Evolutionary conservation across 2,888 invertebrate genomes (phyloP).

Genomic region (Dicyrtoma fusca): DNA sequence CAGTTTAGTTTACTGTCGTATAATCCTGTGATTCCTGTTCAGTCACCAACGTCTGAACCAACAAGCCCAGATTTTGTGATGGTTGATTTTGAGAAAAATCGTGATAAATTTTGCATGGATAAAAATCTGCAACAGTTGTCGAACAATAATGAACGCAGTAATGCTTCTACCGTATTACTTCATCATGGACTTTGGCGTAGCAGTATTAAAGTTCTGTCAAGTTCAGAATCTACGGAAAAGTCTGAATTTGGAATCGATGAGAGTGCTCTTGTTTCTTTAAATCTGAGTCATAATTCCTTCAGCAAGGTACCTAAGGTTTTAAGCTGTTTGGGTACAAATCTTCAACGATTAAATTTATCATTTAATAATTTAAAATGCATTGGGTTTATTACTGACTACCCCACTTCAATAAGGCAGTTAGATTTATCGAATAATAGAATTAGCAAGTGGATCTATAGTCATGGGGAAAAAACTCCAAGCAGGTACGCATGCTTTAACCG

Average conservation of each 20-base stretch:
- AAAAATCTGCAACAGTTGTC: conserved; percentile 24
- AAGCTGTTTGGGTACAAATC: conserved; percentile 84
- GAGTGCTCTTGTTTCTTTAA: conserved; percentile 62
- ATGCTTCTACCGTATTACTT: conserved; percentile 12
- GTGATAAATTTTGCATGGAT: conserved; percentile 45
- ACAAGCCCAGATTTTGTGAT: conserved; percentile 55
- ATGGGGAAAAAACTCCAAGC: conserved; percentile 41
- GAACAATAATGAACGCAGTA: background rate
- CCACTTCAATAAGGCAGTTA: conserved; percentile 83
- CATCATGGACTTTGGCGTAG: conserved; percentile 53
- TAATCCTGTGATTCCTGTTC: conserved; percentile 40
- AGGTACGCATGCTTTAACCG: conserved; percentile 47
- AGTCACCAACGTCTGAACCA: conserved; percentile 34
- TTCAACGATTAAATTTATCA: conserved; percentile 86
- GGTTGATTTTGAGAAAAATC: conserved; percentile 52
- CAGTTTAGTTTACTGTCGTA: conserved; percentile 54
- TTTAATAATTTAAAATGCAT: conserved; percentile 74
- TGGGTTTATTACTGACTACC: conserved; percentile 88
- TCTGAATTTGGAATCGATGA: conserved; percentile 38
- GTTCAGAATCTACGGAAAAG: conserved; percentile 48
- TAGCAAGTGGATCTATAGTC: conserved; percentile 70
- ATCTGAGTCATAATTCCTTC: conserved; percentile 89
- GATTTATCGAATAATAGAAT: conserved; percentile 93
- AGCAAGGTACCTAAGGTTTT: conserved; percentile 82
- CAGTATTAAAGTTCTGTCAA: conserved; percentile 48